phyloP scores from a whole-genome alignment of 2,797 vertebrate species.

The Craterocephalus amniculus region DNA sequence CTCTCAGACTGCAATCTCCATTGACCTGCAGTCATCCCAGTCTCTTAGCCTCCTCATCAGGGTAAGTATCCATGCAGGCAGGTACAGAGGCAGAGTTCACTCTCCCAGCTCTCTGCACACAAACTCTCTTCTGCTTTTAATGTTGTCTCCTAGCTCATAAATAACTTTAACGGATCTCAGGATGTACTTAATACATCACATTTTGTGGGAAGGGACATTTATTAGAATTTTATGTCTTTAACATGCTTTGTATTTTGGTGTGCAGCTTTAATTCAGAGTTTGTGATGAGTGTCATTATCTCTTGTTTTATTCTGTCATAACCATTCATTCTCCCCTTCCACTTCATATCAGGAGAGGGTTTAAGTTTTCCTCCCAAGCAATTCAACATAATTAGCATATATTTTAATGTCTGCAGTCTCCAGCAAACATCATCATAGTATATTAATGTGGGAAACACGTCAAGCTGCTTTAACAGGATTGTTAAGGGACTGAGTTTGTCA shows the following conservation, averaged over 20 bases:
- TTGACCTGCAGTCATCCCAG: constrained; percentile 39
- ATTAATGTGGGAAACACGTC: not conserved
- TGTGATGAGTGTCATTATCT: constrained; percentile 54
- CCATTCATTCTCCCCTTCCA: constrained; percentile 10
- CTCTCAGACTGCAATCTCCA: constrained; percentile 53
- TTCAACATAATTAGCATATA: constrained; percentile 14
- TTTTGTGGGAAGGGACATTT: constrained; percentile 66
- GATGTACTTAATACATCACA: constrained; percentile 65
- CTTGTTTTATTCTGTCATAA: constrained; percentile 11
- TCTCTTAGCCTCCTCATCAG: constrained; percentile 53
- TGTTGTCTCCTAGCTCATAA: constrained; percentile 48
- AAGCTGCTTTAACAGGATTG: too few species aligned
- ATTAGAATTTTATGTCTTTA: constrained; percentile 76
- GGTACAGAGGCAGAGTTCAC: constrained; percentile 18
- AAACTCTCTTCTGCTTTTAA: constrained; percentile 59
- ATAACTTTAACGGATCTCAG: constrained; percentile 47
- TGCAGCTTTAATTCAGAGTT: constrained; percentile 21
- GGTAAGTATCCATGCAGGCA: constrained; percentile 35
- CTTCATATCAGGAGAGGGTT: constrained; percentile 11
- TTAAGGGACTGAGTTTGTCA: too few species aligned
- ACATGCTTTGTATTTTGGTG: constrained; percentile 33
- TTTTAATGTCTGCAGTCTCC: constrained; percentile 19
- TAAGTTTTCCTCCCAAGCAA: constrained; percentile 7
- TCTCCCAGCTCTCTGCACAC: constrained; percentile 34
- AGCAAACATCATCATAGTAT: constrained; percentile 23